These are phyloP conservation scores for Syngnathus acus DNA, from an alignment of 2,797 vertebrate species.

Conservation along the genomic window DNA sequence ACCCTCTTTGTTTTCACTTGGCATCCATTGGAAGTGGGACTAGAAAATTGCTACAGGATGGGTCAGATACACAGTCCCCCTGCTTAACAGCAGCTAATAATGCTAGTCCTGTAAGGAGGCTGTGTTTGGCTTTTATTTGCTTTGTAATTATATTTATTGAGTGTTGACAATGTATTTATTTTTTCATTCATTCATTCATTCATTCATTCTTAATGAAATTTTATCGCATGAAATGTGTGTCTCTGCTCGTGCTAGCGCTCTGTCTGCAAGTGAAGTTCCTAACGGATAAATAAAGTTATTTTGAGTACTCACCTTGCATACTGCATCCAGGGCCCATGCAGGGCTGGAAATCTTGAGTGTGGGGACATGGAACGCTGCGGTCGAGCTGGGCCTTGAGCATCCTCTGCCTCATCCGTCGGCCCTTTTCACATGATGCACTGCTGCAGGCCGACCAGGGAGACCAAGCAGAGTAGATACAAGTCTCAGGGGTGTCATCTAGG, in stretches of 20 bases:
- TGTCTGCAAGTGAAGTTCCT: no score
- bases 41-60: conserved; percentile 37
- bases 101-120: no score
- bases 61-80: conserved; percentile 3
- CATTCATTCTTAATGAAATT: no score
- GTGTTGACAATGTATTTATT: no score
- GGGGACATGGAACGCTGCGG: conserved; percentile 91
- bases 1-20: conserved; percentile 66
- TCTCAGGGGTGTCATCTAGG: conserved; percentile 95
- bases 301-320: conserved; percentile 77
- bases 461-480: conserved; percentile 98
- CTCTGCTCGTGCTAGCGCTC: not conserved
- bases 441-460: conserved; percentile 98
- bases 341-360: conserved; percentile 96
- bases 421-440: conserved; percentile 95
- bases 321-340: conserved; percentile 98
- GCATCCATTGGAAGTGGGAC: conserved; percentile 24
- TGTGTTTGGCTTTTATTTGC: no score
- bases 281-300: no score
- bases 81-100: no score
- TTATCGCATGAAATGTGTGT: not conserved
- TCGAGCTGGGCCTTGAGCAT: conserved; percentile 98
- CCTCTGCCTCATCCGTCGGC: conserved; percentile 94
- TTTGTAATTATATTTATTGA: no score
- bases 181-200: no score